Percentiles rank a stretch among this genome's conserved stretches.
Conservation (phyloP, 1,140 invertebrate species). For the Ceratina japonica region DNA sequence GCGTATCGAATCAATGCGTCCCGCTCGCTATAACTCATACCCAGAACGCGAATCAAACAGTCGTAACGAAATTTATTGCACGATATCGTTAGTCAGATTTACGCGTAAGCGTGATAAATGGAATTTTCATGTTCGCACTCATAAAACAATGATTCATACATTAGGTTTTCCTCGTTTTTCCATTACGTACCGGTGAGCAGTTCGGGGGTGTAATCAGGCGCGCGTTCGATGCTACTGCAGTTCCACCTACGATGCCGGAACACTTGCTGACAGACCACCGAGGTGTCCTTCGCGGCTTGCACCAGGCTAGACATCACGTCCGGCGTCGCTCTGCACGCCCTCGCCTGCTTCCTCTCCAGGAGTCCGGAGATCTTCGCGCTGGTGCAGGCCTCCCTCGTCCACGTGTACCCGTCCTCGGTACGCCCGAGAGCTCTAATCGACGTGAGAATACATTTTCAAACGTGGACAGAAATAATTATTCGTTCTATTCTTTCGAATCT, state of each 20-base stretch:
- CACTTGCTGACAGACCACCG: slow-evolving; percentile 85
- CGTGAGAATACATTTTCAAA: too few species aligned
- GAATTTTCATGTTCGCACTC: too few species aligned
- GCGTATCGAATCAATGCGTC: slow-evolving; percentile 2
- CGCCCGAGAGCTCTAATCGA: slow-evolving; percentile 72
- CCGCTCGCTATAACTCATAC: background rate
- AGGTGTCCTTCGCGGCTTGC: slow-evolving; percentile 84
- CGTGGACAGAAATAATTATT: background rate
- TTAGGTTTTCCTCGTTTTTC: background rate
- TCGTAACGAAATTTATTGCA: background rate
- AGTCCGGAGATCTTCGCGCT: slow-evolving; percentile 80
- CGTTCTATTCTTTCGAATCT: background rate
- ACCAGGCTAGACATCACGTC: slow-evolving; percentile 88
- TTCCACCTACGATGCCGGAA: slow-evolving; percentile 90
- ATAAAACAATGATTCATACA: too few species aligned
- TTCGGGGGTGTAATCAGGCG: slow-evolving; percentile 87
- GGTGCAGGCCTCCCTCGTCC: slow-evolving; percentile 78
- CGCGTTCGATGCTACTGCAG: slow-evolving; percentile 87
- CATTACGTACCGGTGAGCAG: slow-evolving; percentile 84
- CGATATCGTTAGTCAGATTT: background rate
- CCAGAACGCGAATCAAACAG: background rate
- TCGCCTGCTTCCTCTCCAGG: slow-evolving; percentile 82
- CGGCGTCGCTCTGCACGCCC: slow-evolving; percentile 83
- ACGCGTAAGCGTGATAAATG: too few species aligned
- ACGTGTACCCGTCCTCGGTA: slow-evolving; percentile 67